Evolutionary conservation across 2,888 invertebrate genomes (phyloP).

Genomic region (Lepas anatifera): DNA sequence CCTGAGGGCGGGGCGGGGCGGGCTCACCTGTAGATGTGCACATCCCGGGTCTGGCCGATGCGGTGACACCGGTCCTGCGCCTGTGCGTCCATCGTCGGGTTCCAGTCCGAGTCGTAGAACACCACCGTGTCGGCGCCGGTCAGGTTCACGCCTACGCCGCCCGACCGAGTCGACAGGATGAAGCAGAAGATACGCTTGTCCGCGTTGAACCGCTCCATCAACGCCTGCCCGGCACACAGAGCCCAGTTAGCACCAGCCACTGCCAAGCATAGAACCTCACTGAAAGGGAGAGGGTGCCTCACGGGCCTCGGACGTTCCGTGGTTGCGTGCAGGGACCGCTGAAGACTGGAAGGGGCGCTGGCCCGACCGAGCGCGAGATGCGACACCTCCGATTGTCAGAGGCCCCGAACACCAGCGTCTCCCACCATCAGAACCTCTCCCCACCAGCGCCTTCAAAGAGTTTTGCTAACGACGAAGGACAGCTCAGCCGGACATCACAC

Average conservation of each 20-base stretch:
- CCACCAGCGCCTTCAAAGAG: background rate
- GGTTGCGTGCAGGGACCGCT: too few relatives aligned
- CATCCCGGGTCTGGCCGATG: constrained; percentile 97
- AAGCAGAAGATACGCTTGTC: constrained; percentile 92
- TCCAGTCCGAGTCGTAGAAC: constrained; percentile 99
- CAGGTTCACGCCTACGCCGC: constrained; percentile 94
- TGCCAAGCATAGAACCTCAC: too few relatives aligned
- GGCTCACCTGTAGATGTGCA: constrained; percentile 66
- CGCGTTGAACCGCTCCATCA: constrained; percentile 95
- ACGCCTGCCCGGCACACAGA: too few relatives aligned
- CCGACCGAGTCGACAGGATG: constrained; percentile 93
- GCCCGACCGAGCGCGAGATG: too few relatives aligned
- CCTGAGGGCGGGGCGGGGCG: too few relatives aligned
- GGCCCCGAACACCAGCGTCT: too few relatives aligned
- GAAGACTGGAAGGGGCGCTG: too few relatives aligned
- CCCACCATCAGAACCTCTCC: constrained; percentile 27
- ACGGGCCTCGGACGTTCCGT: too few relatives aligned
- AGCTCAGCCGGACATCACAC: too few relatives aligned
- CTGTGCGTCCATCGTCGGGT: constrained; percentile 95
- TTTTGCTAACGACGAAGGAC: background rate
- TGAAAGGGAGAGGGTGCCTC: too few relatives aligned
- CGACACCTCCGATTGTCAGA: too few relatives aligned
- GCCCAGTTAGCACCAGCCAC: too few relatives aligned
- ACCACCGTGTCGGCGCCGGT: constrained; percentile 98
- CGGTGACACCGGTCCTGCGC: constrained; percentile 94